Base-by-base conservation (phyloP, 1,140 invertebrate genomes). In the Geopemphigus sp. region DNA sequence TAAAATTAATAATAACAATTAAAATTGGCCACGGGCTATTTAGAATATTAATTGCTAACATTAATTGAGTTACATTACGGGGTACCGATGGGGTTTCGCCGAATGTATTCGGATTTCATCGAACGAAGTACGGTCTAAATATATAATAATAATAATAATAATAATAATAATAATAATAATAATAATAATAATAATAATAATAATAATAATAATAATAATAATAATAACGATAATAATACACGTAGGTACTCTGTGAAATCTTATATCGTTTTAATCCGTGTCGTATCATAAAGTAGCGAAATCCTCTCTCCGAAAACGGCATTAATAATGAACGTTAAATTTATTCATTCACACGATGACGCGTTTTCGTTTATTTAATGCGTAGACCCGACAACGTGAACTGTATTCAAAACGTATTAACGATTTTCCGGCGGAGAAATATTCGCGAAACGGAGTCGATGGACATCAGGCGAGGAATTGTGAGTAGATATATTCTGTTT, bases 1-100 rank as follows among this genome's bases (percentile, higher is more conserved):
- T 39, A 59, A 76, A 76, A 76, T 76, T 76, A 76, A 76, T 78
- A 78, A 78, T 78, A 78, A 78, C 57, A 78, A 78, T 63, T 76
- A 76, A 76, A 78, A 61, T 78, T 29, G 56, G 57, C 74, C n/a
- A 26, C 39, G 11, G 57, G 45, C 74, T 63, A 61, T 78, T 78
- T 78, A 47, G 74, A 78, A 78, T 78, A 78, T 78, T 78, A 78
- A 78, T 78, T 61, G 74, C 32, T n/a, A 11, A 24, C 57, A 78
- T 78, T 78, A 78, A 78, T 78, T 45, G 57, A 61, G 56, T 59
- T 59, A 76, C 14, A 32, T 11, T 12, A 10, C 47, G 8, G 24
- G 24, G 10, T 32, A 54, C 68, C 19, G 26, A 22, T 5, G n/a
- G n/a, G 74, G 24, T 63, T 78, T 63, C 29, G 8, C 32, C 24